phyloP scores from a whole-genome alignment of 2,888 invertebrate genomes.

The Carterocephalus palaemon region DNA sequence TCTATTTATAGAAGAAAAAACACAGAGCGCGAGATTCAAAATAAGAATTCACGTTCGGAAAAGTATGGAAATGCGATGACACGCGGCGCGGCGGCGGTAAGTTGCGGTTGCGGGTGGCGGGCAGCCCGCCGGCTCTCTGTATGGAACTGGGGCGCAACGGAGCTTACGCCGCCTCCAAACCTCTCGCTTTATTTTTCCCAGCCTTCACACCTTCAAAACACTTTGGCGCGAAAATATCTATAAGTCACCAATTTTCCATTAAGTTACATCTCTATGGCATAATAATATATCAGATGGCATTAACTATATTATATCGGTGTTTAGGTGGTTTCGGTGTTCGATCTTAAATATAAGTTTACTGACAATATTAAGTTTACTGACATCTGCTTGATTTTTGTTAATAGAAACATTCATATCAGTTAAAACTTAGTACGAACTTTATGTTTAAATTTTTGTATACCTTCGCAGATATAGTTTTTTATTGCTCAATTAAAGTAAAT shows the following conservation, averaged over 20 bases:
- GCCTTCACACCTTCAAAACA: conserved; percentile 9
- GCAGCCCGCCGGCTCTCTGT: conserved; percentile 34
- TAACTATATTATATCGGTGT: too few species aligned
- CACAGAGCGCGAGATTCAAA: conserved; percentile 5
- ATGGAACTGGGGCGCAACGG: conserved; percentile 47
- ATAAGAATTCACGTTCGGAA: conserved; percentile 28
- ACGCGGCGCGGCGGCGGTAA: conserved; percentile 14
- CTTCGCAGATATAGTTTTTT: too few species aligned
- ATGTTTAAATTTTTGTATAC: too few species aligned
- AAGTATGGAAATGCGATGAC: conserved; percentile 18
- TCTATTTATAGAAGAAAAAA: conserved; percentile 6
- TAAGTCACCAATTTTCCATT: not conserved
- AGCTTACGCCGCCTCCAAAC: conserved; percentile 32
- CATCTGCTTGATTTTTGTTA: too few species aligned
- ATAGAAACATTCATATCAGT: too few species aligned
- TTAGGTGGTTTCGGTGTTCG: too few species aligned
- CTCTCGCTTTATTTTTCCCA: conserved; percentile 24
- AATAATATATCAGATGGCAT: too few species aligned
- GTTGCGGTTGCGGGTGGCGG: conserved; percentile 15
- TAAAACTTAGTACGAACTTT: too few species aligned
- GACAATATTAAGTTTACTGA: too few species aligned
- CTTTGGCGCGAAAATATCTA: conserved; percentile 1
- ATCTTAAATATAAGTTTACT: too few species aligned
- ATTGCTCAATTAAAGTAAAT: too few species aligned
- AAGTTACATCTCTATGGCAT: too few species aligned